Evolutionary conservation across 2,888 invertebrate genomes (phyloP).

Genomic region (Archips crataeganus): DNA sequence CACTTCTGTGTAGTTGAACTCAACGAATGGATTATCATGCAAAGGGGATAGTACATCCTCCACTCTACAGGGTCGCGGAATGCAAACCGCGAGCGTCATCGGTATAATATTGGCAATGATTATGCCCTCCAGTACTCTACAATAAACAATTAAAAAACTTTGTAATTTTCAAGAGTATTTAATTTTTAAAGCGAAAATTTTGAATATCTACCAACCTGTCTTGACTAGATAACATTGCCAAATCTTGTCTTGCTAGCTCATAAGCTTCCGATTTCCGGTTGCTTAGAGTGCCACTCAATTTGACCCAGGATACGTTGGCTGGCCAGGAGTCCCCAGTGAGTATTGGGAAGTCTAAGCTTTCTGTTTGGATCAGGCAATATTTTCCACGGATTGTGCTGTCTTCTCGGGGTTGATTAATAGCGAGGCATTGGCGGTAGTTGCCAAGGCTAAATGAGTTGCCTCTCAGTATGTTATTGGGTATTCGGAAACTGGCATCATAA

Average conservation of each 20-base stretch:
- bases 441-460: conserved; percentile 30
- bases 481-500: conserved; percentile 44
- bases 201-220: background rate
- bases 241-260: background rate
- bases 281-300: background rate
- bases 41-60: background rate
- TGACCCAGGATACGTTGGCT: conserved; percentile 14
- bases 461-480: conserved; percentile 32
- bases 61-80: conserved; percentile 23
- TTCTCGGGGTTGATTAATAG: conserved; percentile 27
- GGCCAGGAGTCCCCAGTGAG: conserved; percentile 14
- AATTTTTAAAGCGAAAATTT: background rate
- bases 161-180: background rate
- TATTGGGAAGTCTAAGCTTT: conserved; percentile 10
- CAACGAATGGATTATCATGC: background rate
- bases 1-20: conserved; percentile 26
- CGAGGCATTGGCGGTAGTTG: conserved; percentile 40
- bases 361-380: conserved; percentile 23
- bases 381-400: conserved; percentile 18
- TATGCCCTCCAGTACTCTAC: conserved; percentile 2
- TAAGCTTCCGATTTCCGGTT: background rate
- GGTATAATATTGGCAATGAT: conserved; percentile 5
- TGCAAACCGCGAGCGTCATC: conserved; percentile 31
- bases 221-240: background rate
- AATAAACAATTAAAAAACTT: background rate